Base-by-base conservation (phyloP, 1,140 invertebrate genomes). In the Drosophila ambigua region DNA sequence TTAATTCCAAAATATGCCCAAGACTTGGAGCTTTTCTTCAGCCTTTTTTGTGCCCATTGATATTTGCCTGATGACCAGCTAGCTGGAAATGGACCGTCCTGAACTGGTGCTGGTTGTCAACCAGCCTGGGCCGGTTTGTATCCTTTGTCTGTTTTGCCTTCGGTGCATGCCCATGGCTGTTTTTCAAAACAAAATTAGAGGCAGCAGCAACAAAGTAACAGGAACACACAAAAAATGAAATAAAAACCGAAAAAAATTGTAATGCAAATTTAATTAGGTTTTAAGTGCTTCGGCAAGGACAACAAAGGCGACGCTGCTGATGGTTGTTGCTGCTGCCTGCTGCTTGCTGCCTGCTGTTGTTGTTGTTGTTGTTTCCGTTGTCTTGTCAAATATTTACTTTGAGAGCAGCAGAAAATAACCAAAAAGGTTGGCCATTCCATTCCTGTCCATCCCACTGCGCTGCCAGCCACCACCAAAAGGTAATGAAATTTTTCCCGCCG, bases 251-350 rank as follows among this genome's bases (percentile, higher is more conserved):
- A 78, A 87, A 87, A 82, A 77, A 77, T 87, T 87, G 78, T 87
- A 87, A 87, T 87, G 82, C 78, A 87, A 87, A 87, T 87, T 87
- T 87, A 87, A 87, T 87, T 87, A 87, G 82, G 82, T 87, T 87
- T 87, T 87, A 87, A 87, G 82, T 87, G 82, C 83, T 88, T 72
- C 71, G 73, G 66, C 77, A 59, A 82, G 71, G 79, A 68, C 79
- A 73, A 64, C 67, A 60, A 63, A 60, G 81, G 71, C 72, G 67
- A 51, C 64, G 58, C 39, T 52, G 59, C 51, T 72, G 59, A 45
- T 61, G 62, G 64, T 41, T 58, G 45, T 46, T 62, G 61, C 46
- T 9, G 31, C 9, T 45, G 24, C 16, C 15, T 20, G 20, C 20
- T 20, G 50, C 39, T 16, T 16, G 16, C 16, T 16, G 16, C 1